Evolutionary conservation across 1,140 invertebrate species (phyloP).

Genomic region (Spodoptera frugiperda): DNA sequence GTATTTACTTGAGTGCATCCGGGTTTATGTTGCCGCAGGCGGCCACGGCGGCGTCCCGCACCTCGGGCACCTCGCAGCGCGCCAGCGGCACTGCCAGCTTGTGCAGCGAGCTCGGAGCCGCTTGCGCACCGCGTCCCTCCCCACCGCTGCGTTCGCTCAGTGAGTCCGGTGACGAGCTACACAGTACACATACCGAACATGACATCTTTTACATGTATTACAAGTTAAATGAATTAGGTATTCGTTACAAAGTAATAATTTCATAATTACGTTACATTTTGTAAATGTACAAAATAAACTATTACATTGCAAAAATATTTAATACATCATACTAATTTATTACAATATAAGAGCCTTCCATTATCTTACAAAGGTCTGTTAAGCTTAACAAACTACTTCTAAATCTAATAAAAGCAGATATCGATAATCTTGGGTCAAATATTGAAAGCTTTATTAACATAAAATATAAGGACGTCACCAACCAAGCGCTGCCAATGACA

Average conservation of each 20-base stretch:
- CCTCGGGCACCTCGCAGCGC: conserved; percentile 96
- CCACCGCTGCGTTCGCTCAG: conserved; percentile 92
- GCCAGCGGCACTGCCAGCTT: conserved; percentile 96
- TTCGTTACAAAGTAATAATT: no score
- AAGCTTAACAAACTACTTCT: conserved; percentile 29
- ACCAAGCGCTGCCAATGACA: conserved; percentile 18
- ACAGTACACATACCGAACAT: conserved; percentile 62
- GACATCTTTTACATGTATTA: no score
- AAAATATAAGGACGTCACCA: conserved; percentile 31
- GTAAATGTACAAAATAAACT: background rate
- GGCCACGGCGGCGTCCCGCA: conserved; percentile 96
- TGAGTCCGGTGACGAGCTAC: conserved; percentile 94
- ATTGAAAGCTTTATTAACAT: conserved; percentile 28
- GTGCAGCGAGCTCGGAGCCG: conserved; percentile 94
- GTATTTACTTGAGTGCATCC: conserved; percentile 93
- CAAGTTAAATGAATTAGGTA: no score
- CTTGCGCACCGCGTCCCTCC: conserved; percentile 87
- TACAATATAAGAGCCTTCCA: no score
- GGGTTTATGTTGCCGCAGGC: conserved; percentile 97
- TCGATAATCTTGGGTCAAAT: conserved; percentile 16
- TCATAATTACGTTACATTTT: no score
- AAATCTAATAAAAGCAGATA: conserved; percentile 25
- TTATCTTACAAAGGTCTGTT: conserved; percentile 9
- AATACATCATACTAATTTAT: no score
- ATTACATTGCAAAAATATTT: background rate